Conservation (phyloP, 1,140 invertebrate species). For the Anagrus nilaparvatae region DNA sequence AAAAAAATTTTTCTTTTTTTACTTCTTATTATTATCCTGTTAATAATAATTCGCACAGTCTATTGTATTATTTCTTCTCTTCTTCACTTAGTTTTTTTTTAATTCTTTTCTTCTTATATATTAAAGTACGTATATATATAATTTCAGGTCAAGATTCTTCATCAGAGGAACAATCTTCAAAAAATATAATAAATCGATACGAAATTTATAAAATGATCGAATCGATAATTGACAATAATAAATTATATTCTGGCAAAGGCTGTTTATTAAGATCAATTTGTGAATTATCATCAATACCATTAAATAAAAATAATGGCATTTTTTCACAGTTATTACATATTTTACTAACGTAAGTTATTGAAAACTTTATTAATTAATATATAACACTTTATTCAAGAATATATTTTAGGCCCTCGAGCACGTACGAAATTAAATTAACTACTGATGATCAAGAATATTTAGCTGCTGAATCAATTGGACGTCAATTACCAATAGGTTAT, state of each 20-base stretch:
- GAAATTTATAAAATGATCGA: conserved; percentile 53
- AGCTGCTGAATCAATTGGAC: conserved; percentile 56
- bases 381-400: background rate
- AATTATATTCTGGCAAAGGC: conserved; percentile 44
- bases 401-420: conserved; percentile 47
- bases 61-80: background rate
- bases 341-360: conserved; percentile 47
- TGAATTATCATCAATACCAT: conserved; percentile 57
- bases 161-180: too few species aligned
- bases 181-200: conserved; percentile 38
- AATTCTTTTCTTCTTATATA: conserved; percentile 2
- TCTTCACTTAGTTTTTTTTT: conserved; percentile 4
- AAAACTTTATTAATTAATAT: conserved; percentile 4
- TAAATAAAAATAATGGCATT: conserved; percentile 52
- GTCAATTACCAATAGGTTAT: conserved; percentile 31
- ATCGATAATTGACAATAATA: conserved; percentile 38
- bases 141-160: background rate
- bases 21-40: too few species aligned
- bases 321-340: conserved; percentile 60
- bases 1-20: too few species aligned
- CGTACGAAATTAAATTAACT: conserved; percentile 44
- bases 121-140: background rate
- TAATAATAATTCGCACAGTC: too few species aligned
- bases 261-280: conserved; percentile 67
- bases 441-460: conserved; percentile 58